Evolutionary conservation across 2,888 invertebrate genomes (phyloP).

Genomic region (Tillus elongatus): DNA sequence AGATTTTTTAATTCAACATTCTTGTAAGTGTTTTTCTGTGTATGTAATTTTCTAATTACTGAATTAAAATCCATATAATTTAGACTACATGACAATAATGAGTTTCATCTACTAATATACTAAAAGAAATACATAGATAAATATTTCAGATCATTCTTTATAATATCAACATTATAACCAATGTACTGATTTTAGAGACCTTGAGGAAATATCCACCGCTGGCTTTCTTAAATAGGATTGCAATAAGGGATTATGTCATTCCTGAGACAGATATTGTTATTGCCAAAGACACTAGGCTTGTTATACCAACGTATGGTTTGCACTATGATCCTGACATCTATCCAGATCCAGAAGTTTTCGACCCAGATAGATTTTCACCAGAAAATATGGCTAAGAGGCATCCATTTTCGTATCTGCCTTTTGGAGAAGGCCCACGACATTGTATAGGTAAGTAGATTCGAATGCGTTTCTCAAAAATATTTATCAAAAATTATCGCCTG

Average conservation of each 20-base stretch:
- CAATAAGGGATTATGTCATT: slow-evolving; percentile 11
- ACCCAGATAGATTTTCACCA: slow-evolving; percentile 16
- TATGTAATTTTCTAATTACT: too few species aligned
- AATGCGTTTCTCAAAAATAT: too few species aligned
- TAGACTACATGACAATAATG: too few species aligned
- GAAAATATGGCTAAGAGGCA: slow-evolving; percentile 12
- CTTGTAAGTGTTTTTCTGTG: too few species aligned
- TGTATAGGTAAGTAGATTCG: slow-evolving; percentile 18
- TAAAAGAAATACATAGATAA: too few species aligned
- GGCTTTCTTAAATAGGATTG: slow-evolving; percentile 8
- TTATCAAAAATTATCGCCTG: too few species aligned
- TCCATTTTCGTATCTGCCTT: slow-evolving; percentile 15
- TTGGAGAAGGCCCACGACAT: slow-evolving; percentile 16
- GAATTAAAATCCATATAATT: too few species aligned
- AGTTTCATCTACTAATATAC: too few species aligned
- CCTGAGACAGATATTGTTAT: slow-evolving; percentile 10
- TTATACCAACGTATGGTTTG: slow-evolving; percentile 12
- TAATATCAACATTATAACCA: too few species aligned
- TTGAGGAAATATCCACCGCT: slow-evolving; percentile 15
- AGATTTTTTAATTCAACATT: too few species aligned
- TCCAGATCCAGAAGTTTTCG: slow-evolving; percentile 15
- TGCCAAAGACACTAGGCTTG: slow-evolving; percentile 10
- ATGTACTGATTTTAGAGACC: slow-evolving; percentile 17
- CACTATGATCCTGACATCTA: slow-evolving; percentile 14
- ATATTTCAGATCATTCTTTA: too few species aligned